Base-by-base conservation (phyloP, 2,113 vertebrate species). In the Lanius collurio region DNA sequence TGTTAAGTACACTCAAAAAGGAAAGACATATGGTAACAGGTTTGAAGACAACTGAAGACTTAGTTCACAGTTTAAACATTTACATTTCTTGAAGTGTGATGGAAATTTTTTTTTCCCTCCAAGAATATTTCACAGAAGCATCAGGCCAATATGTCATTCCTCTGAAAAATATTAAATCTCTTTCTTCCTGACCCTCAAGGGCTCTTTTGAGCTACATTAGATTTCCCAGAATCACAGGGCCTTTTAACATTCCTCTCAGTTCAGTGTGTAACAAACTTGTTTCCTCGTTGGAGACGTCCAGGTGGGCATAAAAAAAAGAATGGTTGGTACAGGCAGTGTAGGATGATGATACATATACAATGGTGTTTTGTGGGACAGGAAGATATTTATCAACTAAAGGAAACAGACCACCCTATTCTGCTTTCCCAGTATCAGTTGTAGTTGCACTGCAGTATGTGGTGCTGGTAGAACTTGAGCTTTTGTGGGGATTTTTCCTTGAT, bases 1-100 rank as follows among this genome's bases (percentile, higher is more conserved):
- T 94, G 96, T 90, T 95, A 95, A 86, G 46, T 62, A 74, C 90
- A 82, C 97, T 97, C 75, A 95, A n/a, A 97, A 97, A 96, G 81
- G 95, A 96, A 81, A 95, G 94, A 89, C 96, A 91, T 92, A 95
- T 92, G 97, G 96, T 97, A 85, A 81, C 95, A 92, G 89, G 92
- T 94, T 96, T 97, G 96, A 96, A 97, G 97, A 91, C 94, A 93
- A 91, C 84, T 86, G 33, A 95, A 93, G 94, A 80, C 95, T 96
- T 93, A 84, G 92, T 95, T 97, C 95, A 92, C 96, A 97, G 97
- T 95, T 97, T 79, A 96, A 95, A 96, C 97, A 92, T 96, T 97
- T 97, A 94, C 92, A 89, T 97, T 97, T 97, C 80, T 96, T 97
- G 90, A 97, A 97, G 94, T 95, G 90, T 94, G 91, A 91, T 91